Conservation (phyloP, 2,113 vertebrate genomes). For the Lepidothrix coronata region DNA sequence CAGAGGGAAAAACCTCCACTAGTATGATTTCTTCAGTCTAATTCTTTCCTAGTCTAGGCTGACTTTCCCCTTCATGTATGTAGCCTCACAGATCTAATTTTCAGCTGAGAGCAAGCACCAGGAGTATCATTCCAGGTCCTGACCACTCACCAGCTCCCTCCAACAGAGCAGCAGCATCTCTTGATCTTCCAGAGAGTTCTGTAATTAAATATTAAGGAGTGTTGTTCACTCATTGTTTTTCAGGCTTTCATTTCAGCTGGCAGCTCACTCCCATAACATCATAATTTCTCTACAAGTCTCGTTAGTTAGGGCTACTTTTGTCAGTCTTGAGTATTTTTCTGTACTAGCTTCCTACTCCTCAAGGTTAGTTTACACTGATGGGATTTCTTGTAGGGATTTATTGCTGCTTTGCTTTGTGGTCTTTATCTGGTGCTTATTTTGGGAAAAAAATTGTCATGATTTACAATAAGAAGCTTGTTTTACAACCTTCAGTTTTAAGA, state of each 20-base stretch:
- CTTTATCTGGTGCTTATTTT: not conserved
- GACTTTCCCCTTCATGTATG: not conserved
- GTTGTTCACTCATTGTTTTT: not conserved
- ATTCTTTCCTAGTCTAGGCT: not conserved
- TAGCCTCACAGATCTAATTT: not conserved
- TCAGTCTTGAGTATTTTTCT: not conserved
- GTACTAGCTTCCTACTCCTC: not conserved
- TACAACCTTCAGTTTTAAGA: not conserved
- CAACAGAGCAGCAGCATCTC: not conserved
- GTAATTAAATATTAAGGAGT: not conserved
- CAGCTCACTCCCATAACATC: not conserved
- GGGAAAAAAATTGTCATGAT: not conserved
- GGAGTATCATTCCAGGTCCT: not conserved
- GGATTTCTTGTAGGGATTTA: not conserved
- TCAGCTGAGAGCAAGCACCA: not conserved
- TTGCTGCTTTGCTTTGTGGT: not conserved
- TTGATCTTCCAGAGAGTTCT: not conserved
- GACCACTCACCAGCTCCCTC: not conserved
- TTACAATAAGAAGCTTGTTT: not conserved
- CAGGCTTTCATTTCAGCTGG: not conserved
- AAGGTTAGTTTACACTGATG: not conserved
- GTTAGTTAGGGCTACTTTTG: not conserved
- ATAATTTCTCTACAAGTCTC: not conserved
- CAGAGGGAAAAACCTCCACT: not conserved
- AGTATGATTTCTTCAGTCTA: not conserved